A percentile compares a stretch with the other conserved stretches of the same genome.
These are phyloP conservation scores for Calyptomena viridis DNA, from an alignment of 2,113 vertebrate genomes.

Conservation along the genomic window DNA sequence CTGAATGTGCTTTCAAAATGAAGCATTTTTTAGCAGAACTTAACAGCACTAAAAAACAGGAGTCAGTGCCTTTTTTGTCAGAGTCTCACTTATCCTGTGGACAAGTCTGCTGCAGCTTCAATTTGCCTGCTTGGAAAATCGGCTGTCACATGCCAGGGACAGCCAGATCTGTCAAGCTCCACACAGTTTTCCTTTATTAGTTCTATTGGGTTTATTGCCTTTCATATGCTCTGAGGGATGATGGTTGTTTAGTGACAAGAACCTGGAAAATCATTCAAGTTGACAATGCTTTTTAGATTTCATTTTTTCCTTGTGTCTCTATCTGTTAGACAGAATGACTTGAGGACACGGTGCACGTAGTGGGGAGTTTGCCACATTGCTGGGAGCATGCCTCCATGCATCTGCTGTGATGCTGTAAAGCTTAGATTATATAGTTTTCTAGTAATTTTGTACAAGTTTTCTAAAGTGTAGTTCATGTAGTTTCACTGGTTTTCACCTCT, in stretches of 20 bases:
- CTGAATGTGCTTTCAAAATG: neutral
- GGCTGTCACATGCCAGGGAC: slow-evolving; percentile 65
- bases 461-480: too few relatives aligned
- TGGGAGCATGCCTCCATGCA: neutral
- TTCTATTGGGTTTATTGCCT: slow-evolving; percentile 60
- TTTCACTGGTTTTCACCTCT: too few relatives aligned
- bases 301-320: slow-evolving; percentile 29
- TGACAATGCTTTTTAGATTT: slow-evolving; percentile 53
- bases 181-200: slow-evolving; percentile 49
- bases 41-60: neutral
- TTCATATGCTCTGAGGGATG: slow-evolving; percentile 53
- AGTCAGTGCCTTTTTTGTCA: neutral
- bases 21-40: neutral
- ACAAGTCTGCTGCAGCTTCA: slow-evolving; percentile 21
- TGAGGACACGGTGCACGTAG: neutral
- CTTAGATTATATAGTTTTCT: too few relatives aligned
- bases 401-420: neutral
- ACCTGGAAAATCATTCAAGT: slow-evolving; percentile 55
- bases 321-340: slow-evolving; percentile 10
- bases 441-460: too few relatives aligned
- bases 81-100: slow-evolving; percentile 36
- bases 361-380: neutral
- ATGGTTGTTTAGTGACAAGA: slow-evolving; percentile 61
- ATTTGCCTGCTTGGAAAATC: slow-evolving; percentile 49
- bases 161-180: slow-evolving; percentile 61